Evolutionary conservation across 1,140 invertebrate species (phyloP), one percentile per base, ranked within the genome.

Genomic region (Heliconius himera): DNA sequence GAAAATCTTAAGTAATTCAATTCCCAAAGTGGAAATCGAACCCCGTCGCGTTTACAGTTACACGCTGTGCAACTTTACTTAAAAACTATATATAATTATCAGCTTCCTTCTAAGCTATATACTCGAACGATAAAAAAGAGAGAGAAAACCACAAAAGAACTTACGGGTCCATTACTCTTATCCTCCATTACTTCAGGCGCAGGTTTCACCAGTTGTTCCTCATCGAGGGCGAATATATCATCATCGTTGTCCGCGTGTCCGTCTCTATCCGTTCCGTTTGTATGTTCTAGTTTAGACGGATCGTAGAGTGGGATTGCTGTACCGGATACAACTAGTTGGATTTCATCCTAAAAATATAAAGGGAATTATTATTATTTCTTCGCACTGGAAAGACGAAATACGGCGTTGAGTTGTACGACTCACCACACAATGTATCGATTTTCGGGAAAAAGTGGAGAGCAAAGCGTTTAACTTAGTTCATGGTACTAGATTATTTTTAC

Each of bases 311-410:
- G 89, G 1, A 92, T 88, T 0, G 91, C 92, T 0, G 92, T 87
- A 0, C 92, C 92, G 0, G 89, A 90, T 8, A 93, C 88, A 11
- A 97, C 96, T 60, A 99, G 94, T 91, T 99, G 98, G 81, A 99
- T 96, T 95, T 99, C 98, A 91, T 99, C 98, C 94, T 96, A 81
- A 71, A 22, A 22, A 22, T 9, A n/a, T 8, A 46, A 46, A 46
- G 13, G 16, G 41, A 46, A 1, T 16, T 16, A 36, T 36, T 36
- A 6, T 36, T 33, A 33, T 36, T 6, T 36, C 6, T 36, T 8
- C 0, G 33, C 33, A 36, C 33, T 8, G 33, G 33, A 36, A 36
- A 36, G 33, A 36, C 33, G 6, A 36, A 36, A 36, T 36, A 36
- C 33, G 33, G 33, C 33, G 33, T 33, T 33, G 33, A 33, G 33